Conservation (phyloP, 2,113 vertebrate species). For the Mus pahari region DNA sequence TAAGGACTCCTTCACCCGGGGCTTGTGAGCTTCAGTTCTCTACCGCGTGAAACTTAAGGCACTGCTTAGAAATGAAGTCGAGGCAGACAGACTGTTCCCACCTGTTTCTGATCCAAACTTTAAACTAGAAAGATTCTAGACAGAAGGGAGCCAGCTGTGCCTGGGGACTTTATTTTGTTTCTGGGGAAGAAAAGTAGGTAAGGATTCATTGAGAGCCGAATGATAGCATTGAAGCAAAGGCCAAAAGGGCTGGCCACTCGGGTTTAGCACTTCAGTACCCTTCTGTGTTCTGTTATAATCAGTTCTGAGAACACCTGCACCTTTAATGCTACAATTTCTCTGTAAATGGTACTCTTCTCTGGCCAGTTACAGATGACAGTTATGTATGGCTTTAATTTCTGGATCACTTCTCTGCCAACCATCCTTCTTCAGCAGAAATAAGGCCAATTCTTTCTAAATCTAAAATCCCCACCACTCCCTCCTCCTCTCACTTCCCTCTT, state of each 20-base stretch:
- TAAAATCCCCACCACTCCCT: not conserved
- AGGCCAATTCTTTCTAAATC: not conserved
- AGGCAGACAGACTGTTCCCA: not conserved
- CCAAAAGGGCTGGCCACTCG: not conserved
- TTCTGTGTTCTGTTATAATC: not conserved
- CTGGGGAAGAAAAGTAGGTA: not conserved
- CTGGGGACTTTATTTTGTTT: not conserved
- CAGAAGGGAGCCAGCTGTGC: not conserved
- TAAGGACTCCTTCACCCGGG: not conserved
- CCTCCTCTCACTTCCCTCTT: too few species aligned
- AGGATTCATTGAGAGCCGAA: not conserved
- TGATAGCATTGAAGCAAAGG: too few species aligned
- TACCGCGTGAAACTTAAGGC: not conserved
- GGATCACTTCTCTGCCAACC: slow-evolving; percentile 19
- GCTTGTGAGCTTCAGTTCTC: not conserved
- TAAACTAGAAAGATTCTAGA: not conserved
- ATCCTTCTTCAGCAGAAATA: slow-evolving; percentile 17
- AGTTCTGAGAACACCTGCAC: not conserved
- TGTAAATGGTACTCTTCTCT: not conserved
- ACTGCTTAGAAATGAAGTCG: not conserved
- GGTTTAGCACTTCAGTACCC: not conserved
- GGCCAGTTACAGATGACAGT: slow-evolving; percentile 4
- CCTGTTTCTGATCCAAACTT: not conserved
- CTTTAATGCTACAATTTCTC: not conserved
- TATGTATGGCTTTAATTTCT: slow-evolving; percentile 44